Percentiles rank a stretch among this genome's conserved stretches.
phyloP scores from a whole-genome alignment of 2,797 vertebrate genomes.

The Sibirionetta formosa region DNA sequence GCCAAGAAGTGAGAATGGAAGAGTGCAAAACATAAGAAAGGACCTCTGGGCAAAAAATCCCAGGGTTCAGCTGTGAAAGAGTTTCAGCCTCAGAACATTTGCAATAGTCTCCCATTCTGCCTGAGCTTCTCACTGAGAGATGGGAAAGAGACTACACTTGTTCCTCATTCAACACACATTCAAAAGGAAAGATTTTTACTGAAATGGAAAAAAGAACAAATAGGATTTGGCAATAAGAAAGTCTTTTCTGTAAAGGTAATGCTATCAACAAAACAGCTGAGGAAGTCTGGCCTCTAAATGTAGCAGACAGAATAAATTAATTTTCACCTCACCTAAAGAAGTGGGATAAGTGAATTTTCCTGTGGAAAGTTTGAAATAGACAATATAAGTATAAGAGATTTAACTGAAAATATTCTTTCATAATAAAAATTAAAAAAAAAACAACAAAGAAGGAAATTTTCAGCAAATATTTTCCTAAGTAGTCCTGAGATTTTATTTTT shows the following conservation, averaged over 20 bases:
- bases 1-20: not conserved
- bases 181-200: not conserved
- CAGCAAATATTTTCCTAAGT: not conserved
- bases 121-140: not conserved
- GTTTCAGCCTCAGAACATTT: not conserved
- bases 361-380: not conserved
- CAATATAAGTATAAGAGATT: not conserved
- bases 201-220: not conserved
- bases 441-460: not conserved
- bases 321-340: not conserved
- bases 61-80: not conserved
- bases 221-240: not conserved
- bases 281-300: not conserved
- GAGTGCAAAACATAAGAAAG: not conserved
- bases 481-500: not conserved
- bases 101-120: not conserved
- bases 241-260: not conserved
- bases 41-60: not conserved
- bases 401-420: not conserved
- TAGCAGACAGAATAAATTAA: not conserved
- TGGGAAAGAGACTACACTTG: not conserved
- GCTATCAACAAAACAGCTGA: not conserved
- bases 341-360: not conserved
- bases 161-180: fast-evolving
- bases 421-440: not conserved